phyloP scores from a whole-genome alignment of 2,888 invertebrate species.

The Furcula furcula region DNA sequence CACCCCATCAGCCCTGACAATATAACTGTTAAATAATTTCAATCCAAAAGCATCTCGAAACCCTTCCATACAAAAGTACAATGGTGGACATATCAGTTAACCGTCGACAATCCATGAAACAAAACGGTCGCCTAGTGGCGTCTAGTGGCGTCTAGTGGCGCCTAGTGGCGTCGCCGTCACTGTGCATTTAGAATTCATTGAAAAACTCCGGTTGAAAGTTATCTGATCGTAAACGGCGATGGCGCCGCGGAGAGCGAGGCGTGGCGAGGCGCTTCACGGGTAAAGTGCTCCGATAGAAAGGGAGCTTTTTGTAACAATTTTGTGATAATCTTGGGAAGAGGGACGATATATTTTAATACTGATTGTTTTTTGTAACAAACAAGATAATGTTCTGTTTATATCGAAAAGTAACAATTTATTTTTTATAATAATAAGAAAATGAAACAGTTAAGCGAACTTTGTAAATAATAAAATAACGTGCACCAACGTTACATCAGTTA shows the following conservation, averaged over 20 bases:
- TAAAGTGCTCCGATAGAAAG: constrained; percentile 7
- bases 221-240: constrained; percentile 71
- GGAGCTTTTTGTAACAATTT: not conserved
- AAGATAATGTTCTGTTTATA: too few species aligned
- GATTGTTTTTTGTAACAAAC: too few species aligned
- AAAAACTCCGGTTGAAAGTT: constrained; percentile 75
- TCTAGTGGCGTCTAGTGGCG: constrained; percentile 23
- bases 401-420: too few species aligned
- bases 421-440: too few species aligned
- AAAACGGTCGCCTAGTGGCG: constrained; percentile 17
- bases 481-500: too few species aligned
- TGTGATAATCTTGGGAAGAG: too few species aligned
- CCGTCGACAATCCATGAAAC: constrained; percentile 28
- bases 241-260: constrained; percentile 23
- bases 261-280: constrained; percentile 10
- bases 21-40: too few species aligned
- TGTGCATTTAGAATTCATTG: constrained; percentile 80
- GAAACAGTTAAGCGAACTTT: too few species aligned
- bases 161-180: constrained; percentile 25
- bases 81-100: constrained; percentile 47
- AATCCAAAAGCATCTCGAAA: too few species aligned
- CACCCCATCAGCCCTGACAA: too few species aligned
- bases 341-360: too few species aligned
- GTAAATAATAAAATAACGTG: too few species aligned
- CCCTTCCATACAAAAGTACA: constrained; percentile 11